Evolutionary conservation across 1,140 invertebrate species (phyloP).

Genomic region (Drosophila tristis): DNA sequence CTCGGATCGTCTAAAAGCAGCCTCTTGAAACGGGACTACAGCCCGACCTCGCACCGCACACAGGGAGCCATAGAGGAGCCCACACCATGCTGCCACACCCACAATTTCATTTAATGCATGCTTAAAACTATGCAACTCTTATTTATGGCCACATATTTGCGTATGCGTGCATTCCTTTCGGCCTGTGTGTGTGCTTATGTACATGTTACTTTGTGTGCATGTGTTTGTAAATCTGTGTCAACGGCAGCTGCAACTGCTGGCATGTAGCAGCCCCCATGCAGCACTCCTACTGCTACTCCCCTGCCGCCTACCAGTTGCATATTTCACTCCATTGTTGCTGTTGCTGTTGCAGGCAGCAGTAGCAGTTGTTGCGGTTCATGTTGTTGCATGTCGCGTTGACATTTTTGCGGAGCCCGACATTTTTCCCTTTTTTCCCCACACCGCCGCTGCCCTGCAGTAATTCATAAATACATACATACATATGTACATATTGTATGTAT

Average conservation of each 20-base stretch:
- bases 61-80: not conserved
- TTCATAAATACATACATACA: slow-evolving; percentile 32
- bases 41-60: not conserved
- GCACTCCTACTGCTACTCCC: not conserved
- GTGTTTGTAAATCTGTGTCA: slow-evolving; percentile 70
- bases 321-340: slow-evolving; percentile 40
- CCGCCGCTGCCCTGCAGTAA: slow-evolving; percentile 24
- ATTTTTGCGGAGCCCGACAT: slow-evolving; percentile 68
- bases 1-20: slow-evolving; percentile 57
- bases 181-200: slow-evolving; percentile 2
- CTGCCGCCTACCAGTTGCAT: slow-evolving; percentile 66
- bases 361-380: slow-evolving; percentile 59
- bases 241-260: slow-evolving; percentile 55
- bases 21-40: slow-evolving; percentile 39
- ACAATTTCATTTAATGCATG: slow-evolving; percentile 64
- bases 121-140: slow-evolving; percentile 72
- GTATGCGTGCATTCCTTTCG: slow-evolving; percentile 11
- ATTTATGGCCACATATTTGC: slow-evolving; percentile 74
- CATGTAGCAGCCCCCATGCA: slow-evolving; percentile 6
- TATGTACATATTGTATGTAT: slow-evolving; percentile 1
- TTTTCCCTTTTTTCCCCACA: slow-evolving; percentile 31
- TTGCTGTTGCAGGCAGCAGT: not conserved
- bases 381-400: slow-evolving; percentile 78
- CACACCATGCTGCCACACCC: slow-evolving; percentile 14
- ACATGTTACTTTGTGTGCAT: slow-evolving; percentile 4